phyloP scores from a whole-genome alignment of 2,113 vertebrate genomes.

The Bombycilla garrulus region DNA sequence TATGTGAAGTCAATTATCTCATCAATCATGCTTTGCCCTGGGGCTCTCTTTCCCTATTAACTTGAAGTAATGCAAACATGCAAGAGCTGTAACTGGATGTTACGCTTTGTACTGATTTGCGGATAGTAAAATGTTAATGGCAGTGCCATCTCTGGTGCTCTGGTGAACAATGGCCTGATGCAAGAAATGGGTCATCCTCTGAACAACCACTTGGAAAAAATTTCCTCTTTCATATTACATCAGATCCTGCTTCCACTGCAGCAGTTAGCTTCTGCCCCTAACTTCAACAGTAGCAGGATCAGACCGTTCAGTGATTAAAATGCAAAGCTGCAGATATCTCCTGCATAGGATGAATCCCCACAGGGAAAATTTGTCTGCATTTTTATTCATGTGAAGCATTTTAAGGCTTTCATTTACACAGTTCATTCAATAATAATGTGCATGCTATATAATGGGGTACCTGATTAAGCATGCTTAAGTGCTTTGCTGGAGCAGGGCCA shows the following conservation, averaged over 20 bases:
- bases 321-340: conserved; percentile 42
- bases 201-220: background rate
- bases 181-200: background rate
- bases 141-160: background rate
- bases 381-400: conserved; percentile 56
- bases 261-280: background rate
- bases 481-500: conserved; percentile 53
- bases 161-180: background rate
- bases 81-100: background rate
- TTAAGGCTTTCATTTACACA: conserved; percentile 53
- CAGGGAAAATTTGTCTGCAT: conserved; percentile 51
- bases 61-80: conserved; percentile 29
- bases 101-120: background rate
- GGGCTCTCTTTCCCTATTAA: conserved; percentile 27
- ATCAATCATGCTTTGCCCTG: conserved; percentile 7
- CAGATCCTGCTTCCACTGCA: background rate
- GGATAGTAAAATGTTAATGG: background rate
- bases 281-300: background rate
- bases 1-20: conserved; percentile 45
- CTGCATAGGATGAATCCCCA: conserved; percentile 47
- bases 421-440: conserved; percentile 37
- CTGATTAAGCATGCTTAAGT: conserved; percentile 56
- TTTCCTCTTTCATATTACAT: background rate
- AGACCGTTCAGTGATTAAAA: background rate
- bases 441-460: conserved; percentile 42